A percentile compares a stretch with the other conserved stretches of the same genome.
Conservation (phyloP, 1,140 invertebrate genomes). For the Drosophila kanapiae region DNA sequence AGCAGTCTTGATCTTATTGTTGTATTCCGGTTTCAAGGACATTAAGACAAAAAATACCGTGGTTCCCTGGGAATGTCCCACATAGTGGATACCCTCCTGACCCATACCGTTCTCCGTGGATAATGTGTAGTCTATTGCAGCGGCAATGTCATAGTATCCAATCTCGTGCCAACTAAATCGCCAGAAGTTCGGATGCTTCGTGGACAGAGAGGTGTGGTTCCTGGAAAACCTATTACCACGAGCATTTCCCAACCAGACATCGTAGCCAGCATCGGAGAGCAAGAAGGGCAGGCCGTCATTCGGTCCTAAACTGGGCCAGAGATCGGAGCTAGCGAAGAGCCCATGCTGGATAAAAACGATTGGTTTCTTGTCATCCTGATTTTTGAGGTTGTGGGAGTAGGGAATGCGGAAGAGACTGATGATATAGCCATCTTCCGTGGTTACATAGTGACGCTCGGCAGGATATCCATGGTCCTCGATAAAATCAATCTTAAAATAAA, state of each 20-base stretch:
- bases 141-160: conserved; percentile 89
- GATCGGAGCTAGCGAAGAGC: conserved; percentile 86
- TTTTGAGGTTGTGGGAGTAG: conserved; percentile 61
- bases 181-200: conserved; percentile 80
- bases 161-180: conserved; percentile 90
- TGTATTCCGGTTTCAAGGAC: conserved; percentile 89
- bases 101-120: conserved; percentile 82
- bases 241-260: conserved; percentile 91
- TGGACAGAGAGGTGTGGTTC: conserved; percentile 86
- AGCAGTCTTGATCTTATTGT: conserved; percentile 87
- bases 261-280: conserved; percentile 89
- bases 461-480: conserved; percentile 84
- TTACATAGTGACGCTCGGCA: conserved; percentile 85
- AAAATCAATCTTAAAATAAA: conserved; percentile 19
- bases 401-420: conserved; percentile 86
- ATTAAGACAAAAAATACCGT: conserved; percentile 87
- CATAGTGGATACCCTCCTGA: conserved; percentile 82
- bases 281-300: conserved; percentile 86
- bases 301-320: conserved; percentile 86
- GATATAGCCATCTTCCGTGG: conserved; percentile 86
- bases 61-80: conserved; percentile 86
- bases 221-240: conserved; percentile 89
- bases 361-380: conserved; percentile 42
- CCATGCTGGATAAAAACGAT: conserved; percentile 89
- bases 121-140: conserved; percentile 89